phyloP scores from a whole-genome alignment of 2,797 vertebrate genomes.

The Notolepis coatsorum region DNA sequence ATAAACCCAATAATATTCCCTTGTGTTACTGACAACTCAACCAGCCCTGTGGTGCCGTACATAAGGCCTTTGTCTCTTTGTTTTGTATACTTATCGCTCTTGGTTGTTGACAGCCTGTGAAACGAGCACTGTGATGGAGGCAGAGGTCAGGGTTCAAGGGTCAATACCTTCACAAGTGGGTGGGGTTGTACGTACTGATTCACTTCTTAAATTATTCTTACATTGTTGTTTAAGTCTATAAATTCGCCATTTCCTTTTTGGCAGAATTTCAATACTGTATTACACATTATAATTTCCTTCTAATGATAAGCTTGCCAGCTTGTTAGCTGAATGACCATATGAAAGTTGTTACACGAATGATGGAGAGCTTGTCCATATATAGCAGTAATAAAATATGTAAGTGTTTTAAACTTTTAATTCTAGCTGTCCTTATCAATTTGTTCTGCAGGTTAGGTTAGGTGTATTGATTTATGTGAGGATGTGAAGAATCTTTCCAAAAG shows the following conservation, averaged over 20 bases:
- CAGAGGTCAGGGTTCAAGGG: constrained; percentile 75
- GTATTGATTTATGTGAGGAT: constrained; percentile 35
- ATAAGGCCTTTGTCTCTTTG: constrained; percentile 24
- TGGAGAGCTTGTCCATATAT: constrained; percentile 4
- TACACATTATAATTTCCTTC: constrained; percentile 33
- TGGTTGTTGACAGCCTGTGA: constrained; percentile 71
- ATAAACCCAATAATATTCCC: constrained; percentile 39
- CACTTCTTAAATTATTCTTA: constrained; percentile 59
- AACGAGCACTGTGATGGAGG: constrained; percentile 49
- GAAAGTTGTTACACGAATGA: constrained; percentile 14
- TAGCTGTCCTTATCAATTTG: constrained; percentile 43
- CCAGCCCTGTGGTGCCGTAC: constrained; percentile 22
- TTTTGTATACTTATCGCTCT: constrained; percentile 47
- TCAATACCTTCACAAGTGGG: constrained; percentile 58
- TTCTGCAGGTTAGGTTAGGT: constrained; percentile 47
- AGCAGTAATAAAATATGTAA: constrained; percentile 33
- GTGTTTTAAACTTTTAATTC: constrained; percentile 29
- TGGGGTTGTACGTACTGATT: constrained; percentile 53
- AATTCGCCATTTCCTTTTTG: constrained; percentile 47
- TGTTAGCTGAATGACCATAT: constrained; percentile 61
- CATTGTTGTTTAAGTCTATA: constrained; percentile 54
- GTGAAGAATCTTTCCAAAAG: constrained; percentile 40
- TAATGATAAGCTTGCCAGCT: constrained; percentile 54
- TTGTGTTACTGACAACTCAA: constrained; percentile 43
- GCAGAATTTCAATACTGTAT: constrained; percentile 47